phyloP scores from a whole-genome alignment of 1,140 invertebrate species.

The Procambarus clarkii region DNA sequence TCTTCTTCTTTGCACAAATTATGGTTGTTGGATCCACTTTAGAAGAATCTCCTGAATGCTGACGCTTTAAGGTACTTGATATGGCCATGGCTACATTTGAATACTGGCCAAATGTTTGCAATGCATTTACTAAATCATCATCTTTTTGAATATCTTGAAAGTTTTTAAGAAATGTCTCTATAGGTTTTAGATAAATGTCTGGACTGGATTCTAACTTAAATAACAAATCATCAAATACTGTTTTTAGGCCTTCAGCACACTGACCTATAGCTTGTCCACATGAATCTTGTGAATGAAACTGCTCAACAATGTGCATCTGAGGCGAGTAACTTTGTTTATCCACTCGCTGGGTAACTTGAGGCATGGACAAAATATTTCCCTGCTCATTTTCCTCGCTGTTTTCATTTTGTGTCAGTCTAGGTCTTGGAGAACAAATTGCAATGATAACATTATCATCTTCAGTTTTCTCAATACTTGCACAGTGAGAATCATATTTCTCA shows the following conservation, averaged over 20 bases:
- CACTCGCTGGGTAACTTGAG: slow-evolving; percentile 1
- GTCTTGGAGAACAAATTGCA: slow-evolving; percentile 26
- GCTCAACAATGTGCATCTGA: neutral
- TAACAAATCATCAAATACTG: slow-evolving; percentile 39
- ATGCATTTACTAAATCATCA: slow-evolving; percentile 20
- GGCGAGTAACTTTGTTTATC: slow-evolving; percentile 4
- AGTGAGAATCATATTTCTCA: slow-evolving; percentile 47
- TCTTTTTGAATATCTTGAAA: slow-evolving; percentile 32
- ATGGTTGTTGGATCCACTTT: slow-evolving; percentile 23
- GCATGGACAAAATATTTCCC: neutral
- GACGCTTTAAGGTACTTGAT: slow-evolving; percentile 2
- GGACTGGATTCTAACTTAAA: slow-evolving; percentile 21
- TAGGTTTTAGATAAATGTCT: slow-evolving; percentile 10
- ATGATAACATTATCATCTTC: slow-evolving; percentile 49
- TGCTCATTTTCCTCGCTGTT: slow-evolving; percentile 30
- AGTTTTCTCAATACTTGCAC: slow-evolving; percentile 49
- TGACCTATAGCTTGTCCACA: neutral
- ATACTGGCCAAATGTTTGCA: slow-evolving; percentile 31
- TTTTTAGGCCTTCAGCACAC: slow-evolving; percentile 22
- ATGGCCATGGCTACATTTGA: slow-evolving; percentile 25
- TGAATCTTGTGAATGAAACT: neutral
- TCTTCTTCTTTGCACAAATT: slow-evolving; percentile 35
- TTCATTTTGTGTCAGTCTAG: neutral
- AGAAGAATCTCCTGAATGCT: neutral
- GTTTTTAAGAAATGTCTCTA: slow-evolving; percentile 21